A percentile compares a stretch with the other conserved stretches of the same genome.
phyloP scores from a whole-genome alignment of 2,113 vertebrate species.

The Falco punctatus region DNA sequence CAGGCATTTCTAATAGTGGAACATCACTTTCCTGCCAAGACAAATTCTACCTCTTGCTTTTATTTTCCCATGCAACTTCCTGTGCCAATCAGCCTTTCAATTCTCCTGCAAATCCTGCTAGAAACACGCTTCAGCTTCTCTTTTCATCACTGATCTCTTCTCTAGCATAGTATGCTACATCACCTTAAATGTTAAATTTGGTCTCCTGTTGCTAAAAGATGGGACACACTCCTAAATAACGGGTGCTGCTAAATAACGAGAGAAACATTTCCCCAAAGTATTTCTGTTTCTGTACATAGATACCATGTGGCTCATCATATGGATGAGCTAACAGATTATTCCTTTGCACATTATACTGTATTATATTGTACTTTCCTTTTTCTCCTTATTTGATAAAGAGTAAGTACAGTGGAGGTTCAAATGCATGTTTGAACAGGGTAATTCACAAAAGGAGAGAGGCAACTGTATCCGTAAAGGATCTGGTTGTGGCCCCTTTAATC shows the following conservation, averaged over 20 bases:
- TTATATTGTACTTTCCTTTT: neutral
- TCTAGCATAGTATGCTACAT: accelerated
- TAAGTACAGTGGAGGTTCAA: neutral
- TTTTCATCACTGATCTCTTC: neutral
- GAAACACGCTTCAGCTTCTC: constrained; percentile 15
- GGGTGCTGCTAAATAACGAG: neutral
- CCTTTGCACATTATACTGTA: neutral
- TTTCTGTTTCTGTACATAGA: neutral
- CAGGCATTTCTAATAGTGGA: constrained; percentile 58
- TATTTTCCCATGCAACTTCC: constrained; percentile 59
- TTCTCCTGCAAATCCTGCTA: constrained; percentile 31
- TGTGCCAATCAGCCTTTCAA: constrained; percentile 43
- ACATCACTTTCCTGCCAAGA: constrained; percentile 61
- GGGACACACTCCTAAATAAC: neutral
- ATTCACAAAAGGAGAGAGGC: neutral
- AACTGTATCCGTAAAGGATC: neutral
- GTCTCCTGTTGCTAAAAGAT: neutral
- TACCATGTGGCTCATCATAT: neutral
- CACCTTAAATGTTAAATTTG: neutral
- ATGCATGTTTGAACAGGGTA: neutral
- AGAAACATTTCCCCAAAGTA: neutral
- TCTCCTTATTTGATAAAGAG: neutral
- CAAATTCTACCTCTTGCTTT: constrained; percentile 64
- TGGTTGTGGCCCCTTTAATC: constrained; percentile 49
- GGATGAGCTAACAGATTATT: neutral